Base-by-base conservation (phyloP, 1,140 invertebrate species). In the Brachionus plicatilis region DNA sequence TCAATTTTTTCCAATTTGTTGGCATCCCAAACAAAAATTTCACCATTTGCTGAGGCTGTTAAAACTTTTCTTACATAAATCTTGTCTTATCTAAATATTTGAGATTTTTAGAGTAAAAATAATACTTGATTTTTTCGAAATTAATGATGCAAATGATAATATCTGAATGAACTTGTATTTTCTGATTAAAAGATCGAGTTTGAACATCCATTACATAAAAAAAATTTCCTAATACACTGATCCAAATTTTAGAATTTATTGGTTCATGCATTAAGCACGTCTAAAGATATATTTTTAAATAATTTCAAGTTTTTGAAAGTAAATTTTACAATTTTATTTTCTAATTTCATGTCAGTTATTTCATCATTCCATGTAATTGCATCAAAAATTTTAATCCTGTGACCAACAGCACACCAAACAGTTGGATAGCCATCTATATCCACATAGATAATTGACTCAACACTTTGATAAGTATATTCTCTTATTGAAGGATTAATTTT, bases 291-390 rank as follows among this genome's bases (percentile, higher is more conserved):
- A n/a, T 24, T 56, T 14, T 3, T 82, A 43, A 33, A 12, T 68
- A 68, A n/a, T 29, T 33, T 11, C 2, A 68, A 68, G 27, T 29
- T 29, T 66, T 8, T 20, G 4, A 56, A 56, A 41, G 9, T 8
- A 29, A 80, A 37, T 56, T 41, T 80, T 82, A 82, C 79, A 24
- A 82, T 82, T 68, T 82, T 82, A 6, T 12, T 8, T 0, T 82
- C 37, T 60, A 82, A 68, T 65, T 82, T 82, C 12, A 82, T 82
- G 11, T 68, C 53, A 24, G 2, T 47, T 50, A 27, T 50, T 65
- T 82, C 79, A 37, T 82, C 79, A 24, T 82, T 60, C 79, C 79
- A 82, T 47, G 53, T 82, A 27, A 68, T 82, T 8, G 79, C 79
- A 68, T 82, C 79, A 24, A 45, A 82, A 41, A 82, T 82, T 47